These are phyloP conservation scores for Aphelinus atriplicis DNA, from an alignment of 1,140 invertebrate species.

Conservation along the genomic window DNA sequence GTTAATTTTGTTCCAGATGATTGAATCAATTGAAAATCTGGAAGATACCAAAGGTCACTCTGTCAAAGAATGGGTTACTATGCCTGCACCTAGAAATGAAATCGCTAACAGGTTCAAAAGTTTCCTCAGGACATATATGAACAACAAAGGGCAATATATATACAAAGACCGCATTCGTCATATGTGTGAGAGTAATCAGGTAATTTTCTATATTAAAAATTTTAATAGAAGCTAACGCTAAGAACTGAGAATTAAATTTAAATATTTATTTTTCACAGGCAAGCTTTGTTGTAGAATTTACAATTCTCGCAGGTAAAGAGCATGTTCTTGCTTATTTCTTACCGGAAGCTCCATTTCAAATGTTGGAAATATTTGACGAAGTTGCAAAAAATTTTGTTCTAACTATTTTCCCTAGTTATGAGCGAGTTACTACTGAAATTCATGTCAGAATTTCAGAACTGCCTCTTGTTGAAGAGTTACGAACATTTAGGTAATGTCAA, in stretches of 20 bases:
- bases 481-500: constrained; percentile 80
- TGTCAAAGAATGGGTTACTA: constrained; percentile 94
- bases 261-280: constrained; percentile 65
- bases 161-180: constrained; percentile 93
- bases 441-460: constrained; percentile 95
- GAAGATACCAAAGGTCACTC: constrained; percentile 94
- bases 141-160: constrained; percentile 86
- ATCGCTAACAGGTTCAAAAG: constrained; percentile 97
- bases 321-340: constrained; percentile 96
- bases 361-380: constrained; percentile 95
- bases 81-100: constrained; percentile 95
- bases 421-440: constrained; percentile 91
- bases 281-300: constrained; percentile 95
- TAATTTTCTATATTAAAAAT: constrained; percentile 44
- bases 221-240: background rate
- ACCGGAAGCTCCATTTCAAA: constrained; percentile 96
- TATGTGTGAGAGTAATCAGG: constrained; percentile 92
- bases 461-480: constrained; percentile 94
- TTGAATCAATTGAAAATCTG: constrained; percentile 97
- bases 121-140: constrained; percentile 90
- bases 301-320: constrained; percentile 87
- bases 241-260: background rate
- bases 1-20: constrained; percentile 70
- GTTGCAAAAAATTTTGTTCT: constrained; percentile 95
- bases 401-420: constrained; percentile 95